Evolutionary conservation across 2,797 vertebrate species (phyloP).

Genomic region (Pseudomugil gertrudae): DNA sequence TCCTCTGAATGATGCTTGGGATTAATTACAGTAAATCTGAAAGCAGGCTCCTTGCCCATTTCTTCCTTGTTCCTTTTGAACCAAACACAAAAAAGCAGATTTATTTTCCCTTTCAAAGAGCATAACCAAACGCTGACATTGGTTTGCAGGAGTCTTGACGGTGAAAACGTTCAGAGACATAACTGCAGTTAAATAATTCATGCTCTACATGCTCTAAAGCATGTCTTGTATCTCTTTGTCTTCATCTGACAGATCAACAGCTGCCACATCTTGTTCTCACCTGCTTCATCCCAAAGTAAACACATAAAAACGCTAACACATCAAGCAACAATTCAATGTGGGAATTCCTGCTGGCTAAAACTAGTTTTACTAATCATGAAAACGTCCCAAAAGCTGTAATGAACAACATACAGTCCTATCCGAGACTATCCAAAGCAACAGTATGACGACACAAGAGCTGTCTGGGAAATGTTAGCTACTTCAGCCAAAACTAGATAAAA

Average conservation of each 20-base stretch:
- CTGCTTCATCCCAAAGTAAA: constrained; percentile 37
- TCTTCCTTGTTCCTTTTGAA: constrained; percentile 7
- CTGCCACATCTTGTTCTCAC: constrained; percentile 34
- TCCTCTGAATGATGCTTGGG: constrained; percentile 60
- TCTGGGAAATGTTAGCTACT: neutral
- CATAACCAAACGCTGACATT: constrained; percentile 14
- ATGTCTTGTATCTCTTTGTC: neutral
- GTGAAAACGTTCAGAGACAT: constrained; percentile 16
- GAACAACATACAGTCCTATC: neutral
- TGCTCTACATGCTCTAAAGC: neutral
- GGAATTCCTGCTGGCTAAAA: neutral
- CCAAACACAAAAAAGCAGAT: constrained; percentile 12
- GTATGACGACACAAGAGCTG: neutral
- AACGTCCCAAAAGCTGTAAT: too few species aligned
- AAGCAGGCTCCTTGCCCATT: neutral
- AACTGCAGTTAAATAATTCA: constrained; percentile 28
- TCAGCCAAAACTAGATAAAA: neutral
- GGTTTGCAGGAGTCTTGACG: constrained; percentile 12
- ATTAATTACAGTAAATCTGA: constrained; percentile 74
- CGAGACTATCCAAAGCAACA: neutral
- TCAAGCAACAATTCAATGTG: neutral
- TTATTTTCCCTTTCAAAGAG: constrained; percentile 22
- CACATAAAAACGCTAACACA: neutral
- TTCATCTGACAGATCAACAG: constrained; percentile 24
- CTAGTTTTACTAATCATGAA: neutral